Base-by-base conservation (phyloP, 2,797 vertebrate species). In the Oreochromis mossambicus region DNA sequence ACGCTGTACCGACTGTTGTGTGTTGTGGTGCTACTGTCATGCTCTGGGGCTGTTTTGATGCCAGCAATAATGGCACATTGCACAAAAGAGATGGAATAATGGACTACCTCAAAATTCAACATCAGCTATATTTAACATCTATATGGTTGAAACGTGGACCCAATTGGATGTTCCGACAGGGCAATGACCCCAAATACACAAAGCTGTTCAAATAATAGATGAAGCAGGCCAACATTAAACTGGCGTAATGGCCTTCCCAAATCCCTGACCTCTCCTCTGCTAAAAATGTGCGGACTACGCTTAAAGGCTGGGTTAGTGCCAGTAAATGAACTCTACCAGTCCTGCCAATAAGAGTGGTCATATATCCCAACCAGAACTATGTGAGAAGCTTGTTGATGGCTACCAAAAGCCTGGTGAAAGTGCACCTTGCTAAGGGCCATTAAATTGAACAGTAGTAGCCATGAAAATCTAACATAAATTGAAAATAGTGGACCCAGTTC, bases 121-220 rank as follows among this genome's bases (percentile, higher is more conserved):
- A 36, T 63, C 0, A n/a, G 17, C 32, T 63, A 12, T 63, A n/a
- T 1, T 36, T 63, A 63, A 36, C 58, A 5, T n/a, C 58, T 63
- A n/a, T 38, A 10, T 0, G 17, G 58, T 63, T 63, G 3, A 63
- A 63, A 7, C 32, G 5, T 36, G 58, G 32, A 36, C 32, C 17
- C 2, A 3, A 0, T 0, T 63, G 17, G 32, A 36, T 36, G 10
- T 36, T 63, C 17, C 2, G 0, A 36, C 6, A 36, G 32, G 58
- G 32, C 32, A 36, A 5, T 36, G 10, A n/a, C 19, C 58, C 1
- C 0, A 63, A 63, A 63, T 63, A 63, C 58, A 12, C 10, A 61
- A 61, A 36, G 32, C 32, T 36, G 58, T 36, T 61, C 32, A 61
- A 61, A 61, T 36, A 61, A 36, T n/a, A 61, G 0, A 63, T 36